phyloP scores from a whole-genome alignment of 2,888 invertebrate genomes.

The Xanthorhoe spadicearia region DNA sequence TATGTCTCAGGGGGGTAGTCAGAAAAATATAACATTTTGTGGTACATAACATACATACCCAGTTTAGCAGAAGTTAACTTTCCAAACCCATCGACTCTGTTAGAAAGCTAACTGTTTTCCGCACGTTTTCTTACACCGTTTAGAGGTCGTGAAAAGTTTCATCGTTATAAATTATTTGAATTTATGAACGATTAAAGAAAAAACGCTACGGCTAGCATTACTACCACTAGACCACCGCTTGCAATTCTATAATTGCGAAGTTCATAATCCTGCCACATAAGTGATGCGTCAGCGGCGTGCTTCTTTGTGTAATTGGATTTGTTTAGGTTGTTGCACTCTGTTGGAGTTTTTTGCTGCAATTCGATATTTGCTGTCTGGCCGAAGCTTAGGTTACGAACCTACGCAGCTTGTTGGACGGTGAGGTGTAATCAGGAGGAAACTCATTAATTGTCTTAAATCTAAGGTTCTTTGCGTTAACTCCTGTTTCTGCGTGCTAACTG shows the following conservation, averaged over 20 bases:
- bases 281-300: constrained; percentile 56
- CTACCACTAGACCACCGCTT: constrained; percentile 8
- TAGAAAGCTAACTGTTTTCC: too few species aligned
- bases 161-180: too few species aligned
- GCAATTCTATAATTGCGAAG: constrained; percentile 45
- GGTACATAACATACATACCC: too few species aligned
- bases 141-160: too few species aligned
- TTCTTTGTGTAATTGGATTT: constrained; percentile 69
- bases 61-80: too few species aligned
- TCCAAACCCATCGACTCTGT: too few species aligned
- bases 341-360: constrained; percentile 41
- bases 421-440: not conserved
- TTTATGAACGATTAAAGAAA: not conserved
- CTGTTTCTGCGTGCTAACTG: constrained; percentile 16
- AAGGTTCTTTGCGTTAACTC: constrained; percentile 6
- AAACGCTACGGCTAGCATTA: not conserved
- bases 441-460: too few species aligned
- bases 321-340: constrained; percentile 60
- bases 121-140: too few species aligned
- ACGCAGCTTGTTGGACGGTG: not conserved
- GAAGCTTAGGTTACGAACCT: constrained; percentile 10
- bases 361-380: constrained; percentile 38
- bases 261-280: constrained; percentile 60
- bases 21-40: too few species aligned
- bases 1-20: too few species aligned